Evolutionary conservation across 2,113 vertebrate species (phyloP), one percentile per base, ranked within the genome.

Genomic region (Grantiella picta): DNA sequence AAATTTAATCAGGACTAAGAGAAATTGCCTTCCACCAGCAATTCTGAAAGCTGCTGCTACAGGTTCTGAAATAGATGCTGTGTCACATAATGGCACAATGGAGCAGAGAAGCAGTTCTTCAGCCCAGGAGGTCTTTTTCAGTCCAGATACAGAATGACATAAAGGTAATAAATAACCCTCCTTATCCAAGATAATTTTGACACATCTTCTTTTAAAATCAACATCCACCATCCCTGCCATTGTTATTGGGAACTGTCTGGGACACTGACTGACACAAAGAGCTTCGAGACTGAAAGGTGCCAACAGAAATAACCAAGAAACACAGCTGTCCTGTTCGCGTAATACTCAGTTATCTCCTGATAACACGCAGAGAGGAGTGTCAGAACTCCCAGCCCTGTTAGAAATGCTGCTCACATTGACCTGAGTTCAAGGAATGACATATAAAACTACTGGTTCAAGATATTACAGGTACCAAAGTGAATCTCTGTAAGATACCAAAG

Each of bases 351-450:
- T 64, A 52, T 18, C 28, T 28, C 22, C 72, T 10, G 49, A 8
- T 2, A 54, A 15, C 1, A 0, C 4, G 45, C 25, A 61, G 23
- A 10, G 22, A 78, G 45, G 10, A 44, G 31, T 10, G 11, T 9
- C 60, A 76, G 40, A 72, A 52, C 31, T 40, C 45, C 15, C 5
- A 44, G 13, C 7, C 12, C 68, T 0, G 0, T 4, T 5, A 29
- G 68, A 89, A 95, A 96, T 15, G 52, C 60, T 66, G 77, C 47
- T 66, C 42, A 17, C 23, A 10, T 11, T 50, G 5, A 4, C 5
- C 33, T 17, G 27, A 65, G 33, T 29, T 70, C 44, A 54, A 69
- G 59, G 42, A 61, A 27, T 0, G 3, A 56, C 0, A 2, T 1
- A 18, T 1, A 7, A 15, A 69, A 86, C n/a, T 3, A 20, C 20